Evolutionary conservation across 1,140 invertebrate genomes (phyloP).

Genomic region (Drosophila ohnishii): DNA sequence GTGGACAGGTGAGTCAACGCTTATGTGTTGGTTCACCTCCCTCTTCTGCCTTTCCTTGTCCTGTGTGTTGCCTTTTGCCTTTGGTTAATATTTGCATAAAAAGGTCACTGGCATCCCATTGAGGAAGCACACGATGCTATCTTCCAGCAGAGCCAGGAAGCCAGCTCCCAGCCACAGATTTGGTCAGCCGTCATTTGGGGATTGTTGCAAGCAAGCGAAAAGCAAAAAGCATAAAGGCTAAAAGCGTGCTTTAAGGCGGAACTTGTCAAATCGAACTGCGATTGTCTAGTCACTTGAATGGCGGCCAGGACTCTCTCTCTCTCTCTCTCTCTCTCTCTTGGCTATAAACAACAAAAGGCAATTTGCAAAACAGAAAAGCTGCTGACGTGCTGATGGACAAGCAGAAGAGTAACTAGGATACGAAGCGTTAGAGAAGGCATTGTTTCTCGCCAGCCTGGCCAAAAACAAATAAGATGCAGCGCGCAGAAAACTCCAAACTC

Average conservation of each 20-base stretch:
- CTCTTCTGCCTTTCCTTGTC: neutral
- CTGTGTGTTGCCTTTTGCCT: conserved; percentile 3
- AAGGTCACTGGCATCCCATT: conserved; percentile 75
- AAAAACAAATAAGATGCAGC: conserved; percentile 42
- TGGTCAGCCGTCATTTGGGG: conserved; percentile 18
- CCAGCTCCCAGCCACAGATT: conserved; percentile 5
- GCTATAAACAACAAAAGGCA: conserved; percentile 45
- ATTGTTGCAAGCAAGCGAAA: neutral
- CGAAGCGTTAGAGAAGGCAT: conserved; percentile 43
- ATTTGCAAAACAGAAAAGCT: conserved; percentile 32
- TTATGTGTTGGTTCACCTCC: conserved; percentile 29
- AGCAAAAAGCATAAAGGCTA: too few species aligned
- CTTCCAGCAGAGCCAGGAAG: neutral
- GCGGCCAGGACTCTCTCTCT: neutral
- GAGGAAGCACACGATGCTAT: conserved; percentile 29
- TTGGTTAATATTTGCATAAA: conserved; percentile 76
- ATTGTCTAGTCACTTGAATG: conserved; percentile 10
- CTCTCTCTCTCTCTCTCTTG: neutral
- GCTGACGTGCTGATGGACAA: conserved; percentile 52
- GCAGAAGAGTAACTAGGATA: conserved; percentile 13
- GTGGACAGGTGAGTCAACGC: conserved; percentile 20
- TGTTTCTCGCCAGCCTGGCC: conserved; percentile 26
- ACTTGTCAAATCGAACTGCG: conserved; percentile 16
- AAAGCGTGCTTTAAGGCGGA: conserved; percentile 4
- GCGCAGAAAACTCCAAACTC: conserved; percentile 16